Evolutionary conservation across 2,888 invertebrate species (phyloP), one percentile per base, ranked within the genome.

Genomic region (Coecobrya sp.): DNA sequence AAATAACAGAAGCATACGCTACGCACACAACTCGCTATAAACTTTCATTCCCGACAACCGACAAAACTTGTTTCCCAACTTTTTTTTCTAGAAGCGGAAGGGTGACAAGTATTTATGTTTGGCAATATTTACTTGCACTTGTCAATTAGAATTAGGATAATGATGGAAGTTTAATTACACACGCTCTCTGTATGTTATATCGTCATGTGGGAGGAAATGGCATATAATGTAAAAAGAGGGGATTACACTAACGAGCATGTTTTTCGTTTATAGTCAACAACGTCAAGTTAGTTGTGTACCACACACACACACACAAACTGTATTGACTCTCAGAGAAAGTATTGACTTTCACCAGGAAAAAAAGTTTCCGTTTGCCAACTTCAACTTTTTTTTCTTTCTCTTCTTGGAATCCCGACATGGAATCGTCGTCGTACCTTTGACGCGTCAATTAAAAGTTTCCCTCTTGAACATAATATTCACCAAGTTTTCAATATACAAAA

Each of bases 401-500:
- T 25, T 30, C 13, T 2, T 30, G 2, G n/a, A 68, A 27, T n/a
- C n/a, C 27, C 30, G 16, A 30, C 27, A 25, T 30, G 10, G 16
- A 30, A 68, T 68, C 68, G n/a, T n/a, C n/a, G n/a, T n/a, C n/a
- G 11, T 16, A 30, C 68, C 30, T 22, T 68, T 73, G 70, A 73
- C 70, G 70, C 42, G 70, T 73, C 70, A 27, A 73, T 73, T 73
- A 42, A 73, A 73, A 73, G 70, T 73, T 73, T 30, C 19, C 42
- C 3, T 73, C n/a, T n/a, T n/a, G n/a, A n/a, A 19, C n/a, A 73
- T 68, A 30, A 30, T 30, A n/a, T n/a, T n/a, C n/a, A n/a, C n/a
- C n/a, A 73, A 73, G 42, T 73, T 73, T 42, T n/a, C 19, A 42
- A 73, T n/a, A n/a, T n/a, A n/a, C n/a, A n/a, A n/a, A n/a, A n/a